Evolutionary conservation across 2,113 vertebrate genomes (phyloP), one percentile per base, ranked within the genome.

Genomic region (Coreoperca whiteheadi): DNA sequence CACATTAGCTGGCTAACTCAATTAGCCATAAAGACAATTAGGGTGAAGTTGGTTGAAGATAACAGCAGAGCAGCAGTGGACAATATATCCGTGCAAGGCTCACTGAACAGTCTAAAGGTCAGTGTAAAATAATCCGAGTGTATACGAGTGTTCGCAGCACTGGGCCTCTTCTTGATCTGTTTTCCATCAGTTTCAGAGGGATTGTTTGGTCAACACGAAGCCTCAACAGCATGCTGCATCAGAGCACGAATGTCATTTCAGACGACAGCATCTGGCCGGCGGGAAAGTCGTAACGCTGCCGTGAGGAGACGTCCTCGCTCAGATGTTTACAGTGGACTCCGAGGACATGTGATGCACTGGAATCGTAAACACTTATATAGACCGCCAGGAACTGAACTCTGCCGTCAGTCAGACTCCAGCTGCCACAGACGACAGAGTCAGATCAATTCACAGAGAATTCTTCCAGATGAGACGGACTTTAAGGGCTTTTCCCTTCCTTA

Each of bases 321-420:
- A 34, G 66, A 60, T 76, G 77, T 88, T 83, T 64, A 78, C 71
- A 12, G 71, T 32, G 53, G 53, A 28, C 76, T 60, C 51, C 8
- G 39, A 65, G 77, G 85, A 83, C 84, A 81, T 59, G 73, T 2
- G 70, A 78, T 75, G 74, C 74, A 8, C 72, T 67, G 68, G 74
- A 89, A 87, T 87, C 84, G 14, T 93, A 92, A 93, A 91, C 79
- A 76, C 79, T 79, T 74, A 51, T 65, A 83, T 77, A 68, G 87
- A 86, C 64, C 25, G 60, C 51, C 65, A 85, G 88, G 80, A 91
- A 80, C 60, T 57, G 56, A 77, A 78, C 83, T 77, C 80, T 91
- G 72, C 74, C 74, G 87, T 88, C 88, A 82, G 84, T 92, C 89
- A 81, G 76, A 48, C 53, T 80, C 70, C 66, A 46, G 79, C 78